Base-by-base conservation (phyloP, 2,888 invertebrate species). In the Hydraecia micacea region DNA sequence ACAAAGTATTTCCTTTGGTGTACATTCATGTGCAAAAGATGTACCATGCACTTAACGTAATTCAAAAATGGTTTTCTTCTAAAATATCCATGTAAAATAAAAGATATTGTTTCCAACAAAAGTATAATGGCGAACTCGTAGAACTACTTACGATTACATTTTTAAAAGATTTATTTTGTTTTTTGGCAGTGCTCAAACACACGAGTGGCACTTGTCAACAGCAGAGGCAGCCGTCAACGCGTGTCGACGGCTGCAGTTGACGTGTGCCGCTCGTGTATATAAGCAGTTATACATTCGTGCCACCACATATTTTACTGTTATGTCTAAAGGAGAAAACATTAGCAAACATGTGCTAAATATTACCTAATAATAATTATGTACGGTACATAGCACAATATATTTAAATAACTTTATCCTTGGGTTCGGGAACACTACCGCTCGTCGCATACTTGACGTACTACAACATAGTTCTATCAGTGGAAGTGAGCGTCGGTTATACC, bases 401-500 rank as follows among this genome's bases (percentile, higher is more conserved):
- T 69, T 55, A 63, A 67, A 69, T 39, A 21, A 60, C 21, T 67
- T 21, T 65, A 75, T 62, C 68, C 73, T 77, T 77, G 77, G 66
- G 77, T 63, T 66, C 42, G 46, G 71, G 65, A 75, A 67, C 49
- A 65, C 63, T n/a, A 49, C 71, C 28, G 58, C 52, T 68, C 69
- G 63, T 46, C 84, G 67, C 79, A 86, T 88, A 88, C 80, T 73
- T 77, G 69, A 52, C 52, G 49, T 77, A 77, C 67, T 36, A 70
- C 66, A 72, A 79, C 67, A 86, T 86, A 86, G 86, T 86, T 86
- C 77, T 80, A 80, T 73, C 73, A 79, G 77, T 74, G 28, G 71
- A 67, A 77, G 75, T 81, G 49, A 83, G 46, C 69, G 66, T 73
- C 70, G 75, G 80, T 76, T 88, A 83, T 79, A 75, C 79, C 39